Percentiles rank a stretch among this genome's conserved stretches.
These are phyloP conservation scores for Aphaenogaster ashmeadi DNA, from an alignment of 1,140 invertebrate species.

Conservation along the genomic window DNA sequence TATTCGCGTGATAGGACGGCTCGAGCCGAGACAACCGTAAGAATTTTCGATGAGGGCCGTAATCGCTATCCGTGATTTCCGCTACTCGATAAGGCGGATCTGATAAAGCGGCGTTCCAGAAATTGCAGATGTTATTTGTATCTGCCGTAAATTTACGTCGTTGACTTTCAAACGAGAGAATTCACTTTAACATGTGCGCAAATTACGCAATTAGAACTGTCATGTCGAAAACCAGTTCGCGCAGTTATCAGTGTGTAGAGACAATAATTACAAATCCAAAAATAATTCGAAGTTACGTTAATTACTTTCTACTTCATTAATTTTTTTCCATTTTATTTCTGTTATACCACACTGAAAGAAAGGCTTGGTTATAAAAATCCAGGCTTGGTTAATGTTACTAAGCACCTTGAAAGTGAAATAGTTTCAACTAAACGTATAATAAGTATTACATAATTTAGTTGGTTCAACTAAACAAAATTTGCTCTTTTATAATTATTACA, in stretches of 20 bases:
- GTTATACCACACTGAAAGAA: too few relatives aligned
- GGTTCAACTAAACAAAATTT: too few relatives aligned
- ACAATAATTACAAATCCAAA: neutral
- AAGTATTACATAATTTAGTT: too few relatives aligned
- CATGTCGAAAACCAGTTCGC: neutral
- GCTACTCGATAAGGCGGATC: conserved; percentile 41
- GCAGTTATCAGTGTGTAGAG: too few relatives aligned
- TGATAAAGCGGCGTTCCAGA: conserved; percentile 45
- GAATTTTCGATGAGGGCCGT: conserved; percentile 64
- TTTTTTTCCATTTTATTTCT: neutral
- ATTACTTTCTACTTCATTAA: neutral
- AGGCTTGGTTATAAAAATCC: too few relatives aligned
- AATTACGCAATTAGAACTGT: neutral
- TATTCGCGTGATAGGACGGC: conserved; percentile 66
- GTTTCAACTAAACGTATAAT: too few relatives aligned
- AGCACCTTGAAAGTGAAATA: too few relatives aligned
- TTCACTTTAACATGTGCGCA: neutral
- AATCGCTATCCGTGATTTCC: conserved; percentile 31
- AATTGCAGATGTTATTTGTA: conserved; percentile 38
- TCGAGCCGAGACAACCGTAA: conserved; percentile 42
- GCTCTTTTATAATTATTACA: too few relatives aligned
- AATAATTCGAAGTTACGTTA: neutral
- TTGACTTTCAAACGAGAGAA: neutral
- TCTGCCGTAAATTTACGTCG: neutral
- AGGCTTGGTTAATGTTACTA: too few relatives aligned